phyloP scores from a whole-genome alignment of 2,797 vertebrate species.

The Thripadectes ignobilis region DNA sequence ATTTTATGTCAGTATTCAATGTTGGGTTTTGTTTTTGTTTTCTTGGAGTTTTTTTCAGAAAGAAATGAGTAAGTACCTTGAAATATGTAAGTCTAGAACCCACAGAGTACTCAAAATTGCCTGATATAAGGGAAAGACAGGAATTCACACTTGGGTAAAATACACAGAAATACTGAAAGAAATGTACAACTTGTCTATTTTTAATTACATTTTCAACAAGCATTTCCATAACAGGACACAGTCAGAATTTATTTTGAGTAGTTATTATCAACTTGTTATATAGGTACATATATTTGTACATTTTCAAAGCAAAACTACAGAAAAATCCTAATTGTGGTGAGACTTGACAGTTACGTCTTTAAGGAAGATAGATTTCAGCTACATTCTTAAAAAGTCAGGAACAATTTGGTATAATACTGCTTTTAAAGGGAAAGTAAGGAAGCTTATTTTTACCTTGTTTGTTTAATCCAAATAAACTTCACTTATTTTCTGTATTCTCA shows the following conservation, averaged over 20 bases:
- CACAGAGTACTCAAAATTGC: background rate
- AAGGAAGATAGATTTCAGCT: background rate
- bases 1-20: background rate
- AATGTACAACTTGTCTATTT: background rate
- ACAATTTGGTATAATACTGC: background rate
- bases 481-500: background rate
- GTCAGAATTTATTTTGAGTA: background rate
- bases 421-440: background rate
- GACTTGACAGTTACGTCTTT: background rate
- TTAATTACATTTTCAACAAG: background rate
- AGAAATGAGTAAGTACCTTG: background rate
- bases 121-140: background rate
- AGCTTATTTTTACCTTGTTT: background rate
- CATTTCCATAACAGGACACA: background rate
- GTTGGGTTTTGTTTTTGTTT: too few relatives aligned
- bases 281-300: background rate
- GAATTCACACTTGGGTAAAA: background rate
- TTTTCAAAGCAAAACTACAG: background rate
- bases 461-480: background rate
- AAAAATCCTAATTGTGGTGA: background rate
- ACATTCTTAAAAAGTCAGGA: background rate
- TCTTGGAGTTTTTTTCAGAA: background rate
- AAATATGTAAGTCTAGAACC: background rate
- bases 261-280: background rate
- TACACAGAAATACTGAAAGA: background rate